Evolutionary conservation across 2,888 invertebrate genomes (phyloP).

Genomic region (Tupiocoris notatus): DNA sequence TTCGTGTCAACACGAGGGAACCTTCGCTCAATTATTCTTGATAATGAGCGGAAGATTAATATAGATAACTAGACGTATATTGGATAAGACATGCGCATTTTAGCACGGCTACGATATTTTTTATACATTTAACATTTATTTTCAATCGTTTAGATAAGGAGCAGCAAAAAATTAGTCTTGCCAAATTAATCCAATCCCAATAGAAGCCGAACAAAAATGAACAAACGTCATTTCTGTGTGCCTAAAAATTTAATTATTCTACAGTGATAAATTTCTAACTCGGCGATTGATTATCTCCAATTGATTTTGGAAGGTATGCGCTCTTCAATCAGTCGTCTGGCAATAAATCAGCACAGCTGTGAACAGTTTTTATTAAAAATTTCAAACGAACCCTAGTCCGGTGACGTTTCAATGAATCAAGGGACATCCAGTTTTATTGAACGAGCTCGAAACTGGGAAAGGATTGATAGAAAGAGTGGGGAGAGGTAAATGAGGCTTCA

Average conservation of each 20-base stretch:
- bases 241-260: no score
- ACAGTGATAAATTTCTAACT: no score
- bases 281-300: no score
- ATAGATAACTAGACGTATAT: neutral
- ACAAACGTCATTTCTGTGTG: no score
- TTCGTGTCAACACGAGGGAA: neutral
- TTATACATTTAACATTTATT: no score
- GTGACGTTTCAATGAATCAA: neutral
- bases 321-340: neutral
- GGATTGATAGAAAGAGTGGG: neutral
- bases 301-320: no score
- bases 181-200: no score
- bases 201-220: no score
- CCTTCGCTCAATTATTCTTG: neutral
- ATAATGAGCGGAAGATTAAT: neutral
- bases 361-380: slow-evolving; percentile 9
- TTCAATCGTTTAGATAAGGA: no score
- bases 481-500: slow-evolving; percentile 1
- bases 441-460: neutral
- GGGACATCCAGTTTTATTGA: neutral
- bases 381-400: neutral
- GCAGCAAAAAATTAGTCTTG: no score
- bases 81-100: no score
- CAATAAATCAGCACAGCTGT: neutral
- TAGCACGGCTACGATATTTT: no score